Evolutionary conservation across 1,140 invertebrate species (phyloP).

Genomic region (Dendrolimus kikuchii): DNA sequence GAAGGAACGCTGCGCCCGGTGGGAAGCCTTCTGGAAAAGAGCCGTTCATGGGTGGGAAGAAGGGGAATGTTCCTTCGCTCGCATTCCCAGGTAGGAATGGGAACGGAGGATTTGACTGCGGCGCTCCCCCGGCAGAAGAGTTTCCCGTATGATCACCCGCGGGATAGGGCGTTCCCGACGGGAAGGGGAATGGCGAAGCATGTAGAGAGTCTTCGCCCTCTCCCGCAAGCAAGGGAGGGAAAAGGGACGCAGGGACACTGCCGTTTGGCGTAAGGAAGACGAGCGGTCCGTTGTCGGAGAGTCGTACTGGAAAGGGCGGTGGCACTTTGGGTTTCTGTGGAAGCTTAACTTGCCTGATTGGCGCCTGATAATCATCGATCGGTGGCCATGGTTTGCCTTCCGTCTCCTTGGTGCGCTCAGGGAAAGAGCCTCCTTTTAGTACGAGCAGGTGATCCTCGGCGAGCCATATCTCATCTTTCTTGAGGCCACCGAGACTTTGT

Average conservation of each 20-base stretch:
- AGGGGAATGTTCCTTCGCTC: constrained; percentile 72
- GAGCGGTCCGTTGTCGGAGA: constrained; percentile 84
- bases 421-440: constrained; percentile 82
- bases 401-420: constrained; percentile 65
- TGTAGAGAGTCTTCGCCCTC: constrained; percentile 75
- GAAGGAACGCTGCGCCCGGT: constrained; percentile 79
- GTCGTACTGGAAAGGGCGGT: constrained; percentile 91
- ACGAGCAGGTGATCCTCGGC: constrained; percentile 91
- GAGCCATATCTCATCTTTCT: constrained; percentile 90
- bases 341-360: constrained; percentile 84
- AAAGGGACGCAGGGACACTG: constrained; percentile 68
- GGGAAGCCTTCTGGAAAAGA: constrained; percentile 74
- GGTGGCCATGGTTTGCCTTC: constrained; percentile 77
- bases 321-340: constrained; percentile 83
- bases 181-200: constrained; percentile 71
- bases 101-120: constrained; percentile 74
- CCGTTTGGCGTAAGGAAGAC: constrained; percentile 80
- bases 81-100: constrained; percentile 72
- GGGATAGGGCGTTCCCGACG: constrained; percentile 68
- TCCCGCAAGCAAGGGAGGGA: constrained; percentile 66
- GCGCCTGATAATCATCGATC: constrained; percentile 87
- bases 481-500: constrained; percentile 85
- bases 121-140: constrained; percentile 75
- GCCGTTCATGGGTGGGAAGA: constrained; percentile 71
- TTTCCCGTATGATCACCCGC: constrained; percentile 73